Evolutionary conservation across 2,888 invertebrate genomes (phyloP).

Genomic region (Aethes cnicana): DNA sequence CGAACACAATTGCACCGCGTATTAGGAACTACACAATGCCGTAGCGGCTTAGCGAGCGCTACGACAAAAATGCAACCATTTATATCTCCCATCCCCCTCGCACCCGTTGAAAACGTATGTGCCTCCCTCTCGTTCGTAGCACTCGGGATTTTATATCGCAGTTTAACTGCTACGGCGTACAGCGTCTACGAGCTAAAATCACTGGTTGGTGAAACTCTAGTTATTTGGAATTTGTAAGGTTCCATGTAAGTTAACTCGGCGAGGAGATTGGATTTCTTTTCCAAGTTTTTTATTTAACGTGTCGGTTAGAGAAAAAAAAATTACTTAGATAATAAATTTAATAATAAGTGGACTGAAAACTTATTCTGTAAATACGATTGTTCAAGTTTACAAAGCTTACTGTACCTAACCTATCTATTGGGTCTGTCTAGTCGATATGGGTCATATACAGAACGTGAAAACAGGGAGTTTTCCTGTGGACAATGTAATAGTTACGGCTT

Average conservation of each 20-base stretch:
- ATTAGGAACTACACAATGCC: constrained; percentile 22
- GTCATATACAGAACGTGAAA: too few relatives aligned
- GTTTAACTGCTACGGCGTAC: constrained; percentile 38
- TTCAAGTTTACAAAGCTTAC: too few relatives aligned
- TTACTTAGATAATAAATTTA: too few relatives aligned
- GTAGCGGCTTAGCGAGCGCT: constrained; percentile 36
- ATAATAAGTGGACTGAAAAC: too few relatives aligned
- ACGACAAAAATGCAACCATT: constrained; percentile 35
- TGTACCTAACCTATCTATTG: too few relatives aligned
- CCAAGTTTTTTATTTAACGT: too few relatives aligned
- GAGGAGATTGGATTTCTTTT: background rate
- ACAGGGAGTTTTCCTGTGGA: too few relatives aligned
- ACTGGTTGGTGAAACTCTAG: background rate
- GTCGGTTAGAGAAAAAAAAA: too few relatives aligned
- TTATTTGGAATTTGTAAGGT: constrained; percentile 3
- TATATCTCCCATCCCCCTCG: constrained; percentile 35
- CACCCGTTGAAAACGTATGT: constrained; percentile 16
- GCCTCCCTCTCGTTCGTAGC: constrained; percentile 34
- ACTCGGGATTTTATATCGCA: constrained; percentile 31
- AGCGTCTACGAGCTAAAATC: constrained; percentile 35
- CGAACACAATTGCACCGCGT: background rate
- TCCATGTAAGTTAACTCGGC: background rate
- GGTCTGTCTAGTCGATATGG: too few relatives aligned
- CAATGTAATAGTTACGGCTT: too few relatives aligned
- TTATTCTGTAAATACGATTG: too few relatives aligned